These are phyloP conservation scores for Arctia plantaginis DNA, from an alignment of 2,888 invertebrate genomes.

Conservation along the genomic window DNA sequence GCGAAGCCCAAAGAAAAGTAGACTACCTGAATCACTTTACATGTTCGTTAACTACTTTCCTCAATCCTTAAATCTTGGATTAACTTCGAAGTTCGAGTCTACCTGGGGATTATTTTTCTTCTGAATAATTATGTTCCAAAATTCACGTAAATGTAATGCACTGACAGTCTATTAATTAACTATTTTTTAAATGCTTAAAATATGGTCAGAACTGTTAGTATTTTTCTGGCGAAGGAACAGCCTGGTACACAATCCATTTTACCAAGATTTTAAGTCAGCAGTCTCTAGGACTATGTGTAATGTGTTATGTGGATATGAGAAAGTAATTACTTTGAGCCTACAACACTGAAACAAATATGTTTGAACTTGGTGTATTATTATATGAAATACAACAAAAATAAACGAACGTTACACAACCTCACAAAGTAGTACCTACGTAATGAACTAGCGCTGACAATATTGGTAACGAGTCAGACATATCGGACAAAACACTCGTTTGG, in stretches of 20 bases:
- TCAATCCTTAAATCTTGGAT: background rate
- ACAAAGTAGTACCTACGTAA: background rate
- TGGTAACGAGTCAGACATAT: slow-evolving; percentile 6
- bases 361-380: background rate
- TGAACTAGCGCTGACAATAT: slow-evolving; percentile 3
- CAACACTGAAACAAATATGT: background rate
- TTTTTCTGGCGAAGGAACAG: background rate
- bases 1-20: background rate
- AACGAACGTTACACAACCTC: too few relatives aligned
- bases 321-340: background rate
- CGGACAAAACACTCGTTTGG: background rate
- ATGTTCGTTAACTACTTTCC: background rate
- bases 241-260: background rate
- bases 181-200: too few relatives aligned
- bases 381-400: background rate
- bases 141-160: too few relatives aligned
- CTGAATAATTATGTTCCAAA: too few relatives aligned
- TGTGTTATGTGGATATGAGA: background rate
- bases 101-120: too few relatives aligned
- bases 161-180: too few relatives aligned
- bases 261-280: background rate
- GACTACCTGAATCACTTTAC: background rate
- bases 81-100: background rate
- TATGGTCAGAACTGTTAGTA: too few relatives aligned
- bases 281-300: background rate